phyloP scores from a whole-genome alignment of 2,888 invertebrate genomes.

The Abrostola tripartita region DNA sequence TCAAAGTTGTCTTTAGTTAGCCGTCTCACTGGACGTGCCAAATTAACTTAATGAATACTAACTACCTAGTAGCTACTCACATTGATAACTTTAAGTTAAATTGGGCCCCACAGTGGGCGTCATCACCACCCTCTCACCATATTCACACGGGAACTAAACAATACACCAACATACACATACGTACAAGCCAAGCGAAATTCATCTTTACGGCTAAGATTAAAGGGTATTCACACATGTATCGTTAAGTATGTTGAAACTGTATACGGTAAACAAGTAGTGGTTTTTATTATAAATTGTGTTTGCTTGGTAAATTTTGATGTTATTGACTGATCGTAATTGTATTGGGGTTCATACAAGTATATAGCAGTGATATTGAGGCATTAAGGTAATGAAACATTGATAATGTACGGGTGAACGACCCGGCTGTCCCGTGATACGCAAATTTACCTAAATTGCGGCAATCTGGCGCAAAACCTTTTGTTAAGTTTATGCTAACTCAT shows the following conservation, averaged over 20 bases:
- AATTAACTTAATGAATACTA: slow-evolving; percentile 42
- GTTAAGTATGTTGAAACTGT: slow-evolving; percentile 52
- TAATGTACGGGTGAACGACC: not conserved
- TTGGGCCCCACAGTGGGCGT: slow-evolving; percentile 44
- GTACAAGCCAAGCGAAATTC: slow-evolving; percentile 32
- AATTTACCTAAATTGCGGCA: not conserved
- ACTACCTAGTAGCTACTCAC: slow-evolving; percentile 2
- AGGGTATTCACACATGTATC: slow-evolving; percentile 9
- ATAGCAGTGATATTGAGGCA: not conserved
- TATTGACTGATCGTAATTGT: slow-evolving; percentile 46
- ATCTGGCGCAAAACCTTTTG: not conserved
- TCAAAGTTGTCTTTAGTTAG: slow-evolving; percentile 16
- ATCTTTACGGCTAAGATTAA: slow-evolving; percentile 26
- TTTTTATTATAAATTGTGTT: slow-evolving; percentile 66
- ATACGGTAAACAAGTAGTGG: slow-evolving; percentile 62
- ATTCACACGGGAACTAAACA: slow-evolving; percentile 78
- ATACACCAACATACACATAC: slow-evolving; percentile 23
- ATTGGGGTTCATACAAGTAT: slow-evolving; percentile 28
- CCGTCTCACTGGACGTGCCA: slow-evolving; percentile 25
- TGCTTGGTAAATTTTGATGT: slow-evolving; percentile 59
- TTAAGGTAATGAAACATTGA: not conserved
- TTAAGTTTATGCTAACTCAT: not conserved
- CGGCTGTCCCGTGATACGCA: not conserved
- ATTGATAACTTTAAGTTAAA: slow-evolving; percentile 47
- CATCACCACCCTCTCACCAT: slow-evolving; percentile 52